Percentiles rank a stretch among this genome's conserved stretches.
These are phyloP conservation scores for Hypomecis punctinalis DNA, from an alignment of 2,888 invertebrate genomes.

Conservation along the genomic window DNA sequence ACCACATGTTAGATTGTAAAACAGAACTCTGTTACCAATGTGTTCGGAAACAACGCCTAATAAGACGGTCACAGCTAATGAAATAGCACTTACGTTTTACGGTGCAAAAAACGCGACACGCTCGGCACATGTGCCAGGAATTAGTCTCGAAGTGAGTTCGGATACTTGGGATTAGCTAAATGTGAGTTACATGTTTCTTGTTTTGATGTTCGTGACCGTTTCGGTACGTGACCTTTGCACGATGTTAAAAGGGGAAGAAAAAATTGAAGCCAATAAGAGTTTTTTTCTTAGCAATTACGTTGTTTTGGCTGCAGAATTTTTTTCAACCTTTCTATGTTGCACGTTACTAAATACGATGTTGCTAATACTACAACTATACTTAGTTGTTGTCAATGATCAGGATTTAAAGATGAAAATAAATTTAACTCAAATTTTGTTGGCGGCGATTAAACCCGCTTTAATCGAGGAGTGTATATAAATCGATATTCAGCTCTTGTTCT, in stretches of 20 bases:
- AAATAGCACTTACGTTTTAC: slow-evolving; percentile 78
- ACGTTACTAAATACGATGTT: too few relatives aligned
- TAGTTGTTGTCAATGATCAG: too few relatives aligned
- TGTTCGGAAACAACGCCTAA: slow-evolving; percentile 52
- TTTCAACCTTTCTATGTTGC: too few relatives aligned
- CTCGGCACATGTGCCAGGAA: slow-evolving; percentile 72
- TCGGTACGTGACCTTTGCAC: slow-evolving; percentile 7
- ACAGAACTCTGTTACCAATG: slow-evolving; percentile 47
- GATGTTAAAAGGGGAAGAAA: background rate
- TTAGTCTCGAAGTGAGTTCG: slow-evolving; percentile 74
- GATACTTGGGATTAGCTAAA: slow-evolving; percentile 80
- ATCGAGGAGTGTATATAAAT: too few relatives aligned
- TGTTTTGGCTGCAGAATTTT: too few relatives aligned
- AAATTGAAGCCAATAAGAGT: background rate
- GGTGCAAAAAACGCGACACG: slow-evolving; percentile 70
- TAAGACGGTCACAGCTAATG: slow-evolving; percentile 72
- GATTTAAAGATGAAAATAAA: too few relatives aligned
- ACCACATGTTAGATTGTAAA: slow-evolving; percentile 57
- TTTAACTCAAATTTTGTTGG: too few relatives aligned
- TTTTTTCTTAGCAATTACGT: background rate
- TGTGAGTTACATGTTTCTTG: slow-evolving; percentile 58
- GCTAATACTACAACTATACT: too few relatives aligned
- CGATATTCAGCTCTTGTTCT: too few relatives aligned
- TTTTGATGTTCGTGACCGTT: slow-evolving; percentile 13
- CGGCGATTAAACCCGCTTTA: too few relatives aligned